phyloP scores from a whole-genome alignment of 2,797 vertebrate genomes.

The Periophthalmus magnuspinnatus region DNA sequence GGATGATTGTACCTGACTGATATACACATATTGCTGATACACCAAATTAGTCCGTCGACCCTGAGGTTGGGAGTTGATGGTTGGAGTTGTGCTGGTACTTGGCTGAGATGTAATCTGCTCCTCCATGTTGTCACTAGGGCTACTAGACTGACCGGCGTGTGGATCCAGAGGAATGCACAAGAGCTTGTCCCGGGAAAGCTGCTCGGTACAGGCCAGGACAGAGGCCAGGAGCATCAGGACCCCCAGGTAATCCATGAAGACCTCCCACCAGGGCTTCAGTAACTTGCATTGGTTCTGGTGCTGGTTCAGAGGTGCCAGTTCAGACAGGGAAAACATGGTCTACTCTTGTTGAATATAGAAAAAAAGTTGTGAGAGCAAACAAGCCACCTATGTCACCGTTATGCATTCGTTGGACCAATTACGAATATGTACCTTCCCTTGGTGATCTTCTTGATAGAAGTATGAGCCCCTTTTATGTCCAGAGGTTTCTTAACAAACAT shows the following conservation, averaged over 20 bases:
- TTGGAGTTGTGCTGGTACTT: background rate
- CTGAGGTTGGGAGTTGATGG: slow-evolving; percentile 16
- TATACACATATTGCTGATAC: slow-evolving; percentile 82
- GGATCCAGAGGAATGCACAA: slow-evolving; percentile 78
- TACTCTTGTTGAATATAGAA: slow-evolving; percentile 8
- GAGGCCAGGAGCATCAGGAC: slow-evolving; percentile 83
- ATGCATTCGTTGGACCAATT: background rate
- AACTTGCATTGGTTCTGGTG: slow-evolving; percentile 74
- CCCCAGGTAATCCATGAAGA: slow-evolving; percentile 85
- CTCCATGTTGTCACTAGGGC: background rate
- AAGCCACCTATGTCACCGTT: background rate
- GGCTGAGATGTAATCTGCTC: slow-evolving; percentile 20
- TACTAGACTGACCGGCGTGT: background rate
- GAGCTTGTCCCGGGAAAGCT: slow-evolving; percentile 78
- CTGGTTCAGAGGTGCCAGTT: slow-evolving; percentile 74
- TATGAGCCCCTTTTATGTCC: background rate
- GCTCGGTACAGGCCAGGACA: slow-evolving; percentile 79
- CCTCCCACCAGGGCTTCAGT: slow-evolving; percentile 87
- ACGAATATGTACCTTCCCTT: background rate
- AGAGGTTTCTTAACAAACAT: slow-evolving; percentile 22
- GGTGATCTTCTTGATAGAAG: background rate
- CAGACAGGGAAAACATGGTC: slow-evolving; percentile 81
- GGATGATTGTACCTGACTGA: slow-evolving; percentile 70
- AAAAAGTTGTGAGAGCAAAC: background rate
- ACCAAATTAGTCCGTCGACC: slow-evolving; percentile 76